Evolutionary conservation across 2,888 invertebrate species (phyloP), one percentile per base, ranked within the genome.

Genomic region (Clunio marinus): DNA sequence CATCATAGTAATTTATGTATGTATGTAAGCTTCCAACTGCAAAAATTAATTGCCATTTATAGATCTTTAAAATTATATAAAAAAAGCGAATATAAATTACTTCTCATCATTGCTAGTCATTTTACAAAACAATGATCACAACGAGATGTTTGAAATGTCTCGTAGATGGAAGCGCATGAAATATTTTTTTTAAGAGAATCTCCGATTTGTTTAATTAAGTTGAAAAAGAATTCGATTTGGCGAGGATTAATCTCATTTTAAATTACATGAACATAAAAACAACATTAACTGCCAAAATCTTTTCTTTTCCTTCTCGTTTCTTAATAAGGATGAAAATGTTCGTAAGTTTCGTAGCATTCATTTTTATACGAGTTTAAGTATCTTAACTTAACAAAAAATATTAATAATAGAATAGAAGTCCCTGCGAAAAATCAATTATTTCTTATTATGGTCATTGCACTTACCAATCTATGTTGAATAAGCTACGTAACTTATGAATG

Each of bases 81-180:
- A n/a, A n/a, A n/a, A n/a, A 32, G 45, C 7, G 4, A 45, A 59
- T 10, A n/a, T n/a, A 17, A 62, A 15, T 22, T 63, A 46, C 46
- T 63, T 45, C 17, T 24, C 4, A 24, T 63, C 63, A 63, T 63
- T 63, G 63, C 63, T 63, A 63, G 63, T 63, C 63, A 63, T 63
- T 63, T 63, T 63, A 57, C 27, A 27, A 63, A 62, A 46, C 27
- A 46, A 46, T 41, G 62, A 62, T 41, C 41, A 41, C n/a, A 41
- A 51, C 51, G 51, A 51, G 51, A 17, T 51, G n/a, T 51, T 17
- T 51, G 15, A 4, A 10, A 24, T 27, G 20, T 57, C 51, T 17
- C 17, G 24, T 51, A 13, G 51, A 24, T 4, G 59, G 59, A 17
- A 62, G 62, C 24, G 13, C 41, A 41, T 20, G n/a, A 15, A 20